phyloP scores from a whole-genome alignment of 2,113 vertebrate species.

The Macquaria australasica region DNA sequence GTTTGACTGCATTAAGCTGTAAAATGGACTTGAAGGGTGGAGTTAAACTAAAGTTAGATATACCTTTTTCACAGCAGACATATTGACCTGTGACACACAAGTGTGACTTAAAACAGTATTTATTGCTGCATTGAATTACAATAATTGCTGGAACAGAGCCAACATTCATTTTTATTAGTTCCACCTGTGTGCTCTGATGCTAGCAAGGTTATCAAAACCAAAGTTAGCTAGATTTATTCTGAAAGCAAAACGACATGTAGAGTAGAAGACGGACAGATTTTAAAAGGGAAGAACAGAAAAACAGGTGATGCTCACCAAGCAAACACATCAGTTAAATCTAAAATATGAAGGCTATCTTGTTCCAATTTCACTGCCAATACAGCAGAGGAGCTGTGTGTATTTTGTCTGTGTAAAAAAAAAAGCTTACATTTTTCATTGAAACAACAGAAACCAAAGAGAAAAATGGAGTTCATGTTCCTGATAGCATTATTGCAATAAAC shows the following conservation, averaged over 20 bases:
- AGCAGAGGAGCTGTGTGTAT: too few species aligned
- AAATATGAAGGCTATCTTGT: too few species aligned
- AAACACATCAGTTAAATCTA: too few species aligned
- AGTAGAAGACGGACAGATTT: not conserved
- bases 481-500: too few species aligned
- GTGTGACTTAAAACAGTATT: not conserved
- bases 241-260: not conserved
- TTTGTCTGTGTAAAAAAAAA: too few species aligned
- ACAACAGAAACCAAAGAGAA: too few species aligned
- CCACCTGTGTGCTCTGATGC: not conserved
- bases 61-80: not conserved
- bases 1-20: constrained; percentile 31
- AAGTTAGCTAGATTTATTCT: not conserved
- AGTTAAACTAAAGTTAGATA: not conserved
- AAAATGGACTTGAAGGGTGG: not conserved
- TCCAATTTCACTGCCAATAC: too few species aligned
- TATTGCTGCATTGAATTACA: not conserved
- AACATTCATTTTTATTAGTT: not conserved
- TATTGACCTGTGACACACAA: not conserved
- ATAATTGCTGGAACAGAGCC: not conserved
- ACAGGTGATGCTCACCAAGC: too few species aligned
- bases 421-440: too few species aligned
- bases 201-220: not conserved
- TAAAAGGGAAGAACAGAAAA: not conserved
- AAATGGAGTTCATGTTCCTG: too few species aligned